These are phyloP conservation scores for Geodia barretti DNA, from an alignment of 37 sponge, comb jelly and placozoan species.

Conservation along the genomic window DNA sequence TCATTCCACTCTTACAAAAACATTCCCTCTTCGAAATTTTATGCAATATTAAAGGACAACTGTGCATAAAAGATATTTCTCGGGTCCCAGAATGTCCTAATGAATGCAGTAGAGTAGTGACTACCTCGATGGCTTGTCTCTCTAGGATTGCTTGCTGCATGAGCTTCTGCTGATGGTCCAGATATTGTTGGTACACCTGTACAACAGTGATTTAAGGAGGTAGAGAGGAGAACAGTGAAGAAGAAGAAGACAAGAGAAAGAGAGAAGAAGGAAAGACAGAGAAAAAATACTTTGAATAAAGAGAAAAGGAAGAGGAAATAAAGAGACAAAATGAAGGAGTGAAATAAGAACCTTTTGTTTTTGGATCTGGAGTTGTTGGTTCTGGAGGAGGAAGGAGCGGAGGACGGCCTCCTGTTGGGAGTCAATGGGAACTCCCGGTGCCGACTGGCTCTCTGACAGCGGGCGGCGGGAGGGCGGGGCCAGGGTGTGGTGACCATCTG, in stretches of 20 bases:
- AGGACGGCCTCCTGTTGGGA: slow-evolving; percentile 25
- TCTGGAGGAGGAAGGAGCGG: slow-evolving; percentile 50
- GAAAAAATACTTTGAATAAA: no score
- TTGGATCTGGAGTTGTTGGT: slow-evolving; percentile 52
- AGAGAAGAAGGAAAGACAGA: no score
- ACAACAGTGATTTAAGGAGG: neutral
- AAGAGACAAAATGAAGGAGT: no score
- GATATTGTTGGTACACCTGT: slow-evolving; percentile 56
- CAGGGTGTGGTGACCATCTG: neutral
- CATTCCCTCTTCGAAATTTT: no score
- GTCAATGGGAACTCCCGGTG: slow-evolving; percentile 36
- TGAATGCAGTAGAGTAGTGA: no score
- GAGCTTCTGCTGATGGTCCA: slow-evolving; percentile 61
- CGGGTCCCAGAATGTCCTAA: no score
- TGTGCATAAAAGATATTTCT: no score
- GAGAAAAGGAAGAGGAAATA: neutral
- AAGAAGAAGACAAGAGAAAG: neutral
- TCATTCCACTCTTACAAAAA: no score
- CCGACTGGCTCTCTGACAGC: slow-evolving; percentile 40
- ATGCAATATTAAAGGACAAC: no score
- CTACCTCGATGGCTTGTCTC: slow-evolving; percentile 43
- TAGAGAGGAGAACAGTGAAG: neutral
- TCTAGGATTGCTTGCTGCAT: slow-evolving; percentile 38
- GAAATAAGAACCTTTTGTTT: slow-evolving; percentile 15
- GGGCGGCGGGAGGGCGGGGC: slow-evolving; percentile 17